Base-by-base conservation (phyloP, 1,140 invertebrate species). In the Apis laboriosa region DNA sequence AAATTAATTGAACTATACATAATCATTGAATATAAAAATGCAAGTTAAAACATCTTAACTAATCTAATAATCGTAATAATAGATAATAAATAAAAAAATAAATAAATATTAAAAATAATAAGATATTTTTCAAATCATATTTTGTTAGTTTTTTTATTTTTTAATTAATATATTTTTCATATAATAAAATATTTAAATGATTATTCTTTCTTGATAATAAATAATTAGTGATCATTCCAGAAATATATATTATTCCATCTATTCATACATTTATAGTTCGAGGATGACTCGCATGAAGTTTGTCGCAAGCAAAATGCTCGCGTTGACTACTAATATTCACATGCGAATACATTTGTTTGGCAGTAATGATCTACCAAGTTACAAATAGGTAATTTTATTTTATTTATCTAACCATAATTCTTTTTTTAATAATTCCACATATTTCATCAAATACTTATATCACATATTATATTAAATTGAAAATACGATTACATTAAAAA, bases 271-370 rank as follows among this genome's bases (percentile, higher is more conserved):
- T 43, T 55, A 24, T 71, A 66, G 34, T 64, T 66, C 19, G 60
- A 74, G 51, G n/a, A 58, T 64, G 70, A 66, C 21, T 43, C 19
- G 67, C 28, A 15, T n/a, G 21, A 64, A 73, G n/a, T 64, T 73
- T 19, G 68, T 74, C 68, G 60, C 70, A 60, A 80, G 51, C 70
- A 63, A 63, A 79, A 71, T 63, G 28, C 49, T 19, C 34, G 15
- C 21, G 68, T 43, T 24, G 17, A 21, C 21, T 55, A 51, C 43
- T 60, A 60, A 79, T 43, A 19, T 61, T 53, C 67, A 49, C 53
- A 43, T 56, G 71, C 24, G 70, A 72, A 34, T n/a, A 64, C 51
- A 74, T 73, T 64, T 55, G 28, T 17, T 60, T 49, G 51, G 28
- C 24, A 66, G 24, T 55, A 74, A 73, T 28, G 60, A 80, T 11